These are phyloP conservation scores for Idaea biselata DNA, from an alignment of 2,888 invertebrate species.

Conservation along the genomic window DNA sequence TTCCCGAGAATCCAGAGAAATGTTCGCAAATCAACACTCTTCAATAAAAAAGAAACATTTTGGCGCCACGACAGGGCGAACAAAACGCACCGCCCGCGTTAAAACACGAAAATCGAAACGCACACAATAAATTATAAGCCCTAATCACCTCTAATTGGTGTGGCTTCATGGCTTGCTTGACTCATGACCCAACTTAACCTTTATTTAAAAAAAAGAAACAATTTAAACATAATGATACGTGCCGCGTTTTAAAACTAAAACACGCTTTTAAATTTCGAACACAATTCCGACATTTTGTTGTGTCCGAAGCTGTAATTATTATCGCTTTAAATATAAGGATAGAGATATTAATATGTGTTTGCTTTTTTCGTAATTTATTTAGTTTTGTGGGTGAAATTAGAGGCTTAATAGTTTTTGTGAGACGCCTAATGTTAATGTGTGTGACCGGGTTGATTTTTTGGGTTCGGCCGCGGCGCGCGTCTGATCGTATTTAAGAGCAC, in stretches of 20 bases:
- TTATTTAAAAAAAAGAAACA: conserved; percentile 70
- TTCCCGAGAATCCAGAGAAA: conserved; percentile 2
- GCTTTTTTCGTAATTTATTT: conserved; percentile 75
- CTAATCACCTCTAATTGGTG: conserved; percentile 79
- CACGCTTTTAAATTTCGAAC: conserved; percentile 70
- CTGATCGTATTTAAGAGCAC: conserved; percentile 3
- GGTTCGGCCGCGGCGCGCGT: conserved; percentile 2
- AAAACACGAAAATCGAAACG: conserved; percentile 46
- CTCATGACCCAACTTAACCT: conserved; percentile 79
- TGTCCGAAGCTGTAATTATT: conserved; percentile 72
- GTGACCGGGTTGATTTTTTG: conserved; percentile 40
- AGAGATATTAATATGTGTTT: conserved; percentile 78
- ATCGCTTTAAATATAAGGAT: conserved; percentile 75
- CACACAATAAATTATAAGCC: conserved; percentile 76
- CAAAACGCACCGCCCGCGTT: conserved; percentile 55
- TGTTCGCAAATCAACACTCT: conserved; percentile 66
- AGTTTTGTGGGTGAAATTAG: conserved; percentile 66
- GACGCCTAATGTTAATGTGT: conserved; percentile 70
- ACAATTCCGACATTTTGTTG: conserved; percentile 47
- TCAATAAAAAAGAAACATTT: conserved; percentile 46
- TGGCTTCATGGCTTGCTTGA: conserved; percentile 28
- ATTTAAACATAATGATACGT: conserved; percentile 78
- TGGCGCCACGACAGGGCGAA: conserved; percentile 57
- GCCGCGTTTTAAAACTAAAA: conserved; percentile 47
- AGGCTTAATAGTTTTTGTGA: conserved; percentile 64